These are phyloP conservation scores for Hydroisotoma schaefferi DNA, from an alignment of 2,888 invertebrate genomes.

Conservation along the genomic window DNA sequence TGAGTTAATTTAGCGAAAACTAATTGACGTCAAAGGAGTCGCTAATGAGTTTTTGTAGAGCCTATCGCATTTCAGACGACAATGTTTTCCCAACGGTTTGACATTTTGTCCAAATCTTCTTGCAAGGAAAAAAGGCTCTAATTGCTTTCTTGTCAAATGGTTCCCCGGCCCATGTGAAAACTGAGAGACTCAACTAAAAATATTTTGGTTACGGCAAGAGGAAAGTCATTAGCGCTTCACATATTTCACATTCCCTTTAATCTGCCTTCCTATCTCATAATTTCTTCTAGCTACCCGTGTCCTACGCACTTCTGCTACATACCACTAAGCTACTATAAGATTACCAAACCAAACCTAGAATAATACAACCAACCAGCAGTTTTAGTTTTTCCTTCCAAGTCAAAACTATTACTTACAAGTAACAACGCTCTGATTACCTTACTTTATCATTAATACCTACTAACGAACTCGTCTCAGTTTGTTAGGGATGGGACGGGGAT, in stretches of 20 bases:
- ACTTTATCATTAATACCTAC: not conserved
- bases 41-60: slow-evolving; percentile 45
- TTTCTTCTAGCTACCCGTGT: not conserved
- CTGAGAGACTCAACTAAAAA: slow-evolving; percentile 47
- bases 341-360: too few species aligned
- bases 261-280: slow-evolving; percentile 12
- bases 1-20: slow-evolving; percentile 46
- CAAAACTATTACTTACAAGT: too few species aligned
- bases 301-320: not conserved
- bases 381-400: too few species aligned
- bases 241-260: slow-evolving; percentile 44
- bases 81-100: slow-evolving; percentile 44
- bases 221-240: slow-evolving; percentile 47
- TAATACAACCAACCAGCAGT: too few species aligned
- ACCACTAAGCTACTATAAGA: too few species aligned
- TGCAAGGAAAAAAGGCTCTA: slow-evolving; percentile 39
- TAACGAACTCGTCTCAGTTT: not conserved
- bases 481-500: too few species aligned
- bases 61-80: slow-evolving; percentile 44
- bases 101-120: slow-evolving; percentile 33
- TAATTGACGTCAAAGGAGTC: slow-evolving; percentile 44
- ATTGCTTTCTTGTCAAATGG: slow-evolving; percentile 50
- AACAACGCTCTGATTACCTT: too few species aligned
- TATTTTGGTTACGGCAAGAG: slow-evolving; percentile 48
- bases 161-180: slow-evolving; percentile 49